Evolutionary conservation across 2,113 vertebrate species (phyloP).

Genomic region (Chloroceryle aenea): DNA sequence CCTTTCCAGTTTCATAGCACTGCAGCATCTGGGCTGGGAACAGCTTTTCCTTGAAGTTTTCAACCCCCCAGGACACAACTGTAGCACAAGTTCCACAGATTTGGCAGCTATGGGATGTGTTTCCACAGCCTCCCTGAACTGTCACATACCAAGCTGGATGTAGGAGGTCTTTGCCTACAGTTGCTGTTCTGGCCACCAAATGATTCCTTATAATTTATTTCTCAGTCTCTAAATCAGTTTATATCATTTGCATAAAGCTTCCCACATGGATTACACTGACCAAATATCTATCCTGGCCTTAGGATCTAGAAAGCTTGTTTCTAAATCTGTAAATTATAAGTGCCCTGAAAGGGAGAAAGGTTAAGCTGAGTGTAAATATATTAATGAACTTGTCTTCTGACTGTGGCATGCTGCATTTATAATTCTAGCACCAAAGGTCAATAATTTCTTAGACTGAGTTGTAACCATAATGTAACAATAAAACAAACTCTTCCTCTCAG

Average conservation of each 20-base stretch:
- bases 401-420: not conserved
- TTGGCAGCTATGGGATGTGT: constrained; percentile 1
- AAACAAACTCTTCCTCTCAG: not conserved
- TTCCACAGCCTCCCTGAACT: constrained; percentile 1
- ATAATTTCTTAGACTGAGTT: not conserved
- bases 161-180: constrained; percentile 24
- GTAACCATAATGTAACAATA: not conserved
- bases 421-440: not conserved
- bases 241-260: constrained; percentile 38
- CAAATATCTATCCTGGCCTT: constrained; percentile 2
- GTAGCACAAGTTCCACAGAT: not conserved
- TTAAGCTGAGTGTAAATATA: not conserved
- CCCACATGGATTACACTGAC: not conserved
- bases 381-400: not conserved
- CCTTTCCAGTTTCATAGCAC: not conserved
- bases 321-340: not conserved
- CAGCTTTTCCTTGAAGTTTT: constrained; percentile 16
- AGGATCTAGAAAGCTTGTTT: not conserved
- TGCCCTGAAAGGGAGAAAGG: not conserved
- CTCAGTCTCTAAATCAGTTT: not conserved
- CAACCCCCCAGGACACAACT: not conserved
- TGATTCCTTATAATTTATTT: not conserved
- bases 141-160: not conserved
- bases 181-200: constrained; percentile 43
- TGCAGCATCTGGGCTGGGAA: not conserved